Evolutionary conservation across 2,888 invertebrate genomes (phyloP), one percentile per base, ranked within the genome.

Genomic region (Didymodactylos carnosus): DNA sequence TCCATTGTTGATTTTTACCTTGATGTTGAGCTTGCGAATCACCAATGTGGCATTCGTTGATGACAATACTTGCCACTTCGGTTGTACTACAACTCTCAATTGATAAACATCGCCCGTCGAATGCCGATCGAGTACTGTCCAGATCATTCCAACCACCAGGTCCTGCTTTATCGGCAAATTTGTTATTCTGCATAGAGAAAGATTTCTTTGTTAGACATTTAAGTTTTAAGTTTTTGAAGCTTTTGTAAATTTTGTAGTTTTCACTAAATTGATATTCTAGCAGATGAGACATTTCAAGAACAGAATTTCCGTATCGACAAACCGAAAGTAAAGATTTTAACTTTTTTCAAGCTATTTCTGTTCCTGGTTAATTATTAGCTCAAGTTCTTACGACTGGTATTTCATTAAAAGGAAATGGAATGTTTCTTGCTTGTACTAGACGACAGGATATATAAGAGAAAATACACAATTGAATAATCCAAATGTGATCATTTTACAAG

Each of bases 71-170:
- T 49, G 49, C 49, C 3, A 23, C 49, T 11, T 25, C 25, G 25
- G 49, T 4, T 25, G 49, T 49, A 49, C 13, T 23, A 49, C 49
- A 49, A 25, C 25, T 49, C 25, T 49, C 49, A 49, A 49, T 49
- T 1, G 49, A 49, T 5, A 49, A 6, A 49, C 49, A 49, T 49
- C 25, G 23, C 25, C 25, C 25, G 25, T n/a, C 25, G 2, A 13
- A 23, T 3, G 3, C 23, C 6, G 49, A 49, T 25, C 49, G 49
- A 49, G 25, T 10, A 49, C 49, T 62, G n/a, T 62, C 62, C 7
- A 35, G 62, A 62, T 62, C 62, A n/a, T 62, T 62, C 62, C 62
- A 62, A n/a, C 62, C 62, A 62, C 62, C 62, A 35, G 62, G 62
- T 62, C 35, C 62, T 19, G 62, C 62, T 62, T 29, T 35, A 16